Evolutionary conservation across 2,113 vertebrate species (phyloP).

Genomic region (Myotis lucifugus): DNA sequence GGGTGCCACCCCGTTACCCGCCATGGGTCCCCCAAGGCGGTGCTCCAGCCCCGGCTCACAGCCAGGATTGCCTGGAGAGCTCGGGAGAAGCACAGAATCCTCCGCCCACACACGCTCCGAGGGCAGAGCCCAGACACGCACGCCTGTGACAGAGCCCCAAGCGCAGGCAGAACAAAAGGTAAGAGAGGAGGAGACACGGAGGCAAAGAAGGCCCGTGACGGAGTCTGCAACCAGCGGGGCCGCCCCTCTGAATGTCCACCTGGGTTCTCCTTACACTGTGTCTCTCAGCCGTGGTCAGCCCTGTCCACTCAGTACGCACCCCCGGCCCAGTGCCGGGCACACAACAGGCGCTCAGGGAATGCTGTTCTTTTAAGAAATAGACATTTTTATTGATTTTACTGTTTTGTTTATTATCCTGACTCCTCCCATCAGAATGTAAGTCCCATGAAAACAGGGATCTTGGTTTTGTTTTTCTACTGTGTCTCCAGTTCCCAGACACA

Average conservation of each 20-base stretch:
- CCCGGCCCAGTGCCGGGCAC: no score
- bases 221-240: background rate
- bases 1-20: background rate
- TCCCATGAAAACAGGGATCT: no score
- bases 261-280: background rate
- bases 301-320: no score
- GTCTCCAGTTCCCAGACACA: no score
- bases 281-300: no score
- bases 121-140: background rate
- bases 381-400: no score
- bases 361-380: no score
- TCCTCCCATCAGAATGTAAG: no score
- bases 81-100: background rate
- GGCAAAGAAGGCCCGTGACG: background rate
- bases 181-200: background rate
- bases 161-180: background rate
- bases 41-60: background rate
- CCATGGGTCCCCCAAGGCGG: accelerated
- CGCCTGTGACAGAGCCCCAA: accelerated
- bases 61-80: background rate
- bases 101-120: background rate
- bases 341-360: no score
- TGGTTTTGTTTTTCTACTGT: no score
- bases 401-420: no score
- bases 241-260: accelerated